A percentile compares a stretch with the other conserved stretches of the same genome.
phyloP scores from a whole-genome alignment of 2,113 vertebrate genomes.

The Atractosteus spatula region DNA sequence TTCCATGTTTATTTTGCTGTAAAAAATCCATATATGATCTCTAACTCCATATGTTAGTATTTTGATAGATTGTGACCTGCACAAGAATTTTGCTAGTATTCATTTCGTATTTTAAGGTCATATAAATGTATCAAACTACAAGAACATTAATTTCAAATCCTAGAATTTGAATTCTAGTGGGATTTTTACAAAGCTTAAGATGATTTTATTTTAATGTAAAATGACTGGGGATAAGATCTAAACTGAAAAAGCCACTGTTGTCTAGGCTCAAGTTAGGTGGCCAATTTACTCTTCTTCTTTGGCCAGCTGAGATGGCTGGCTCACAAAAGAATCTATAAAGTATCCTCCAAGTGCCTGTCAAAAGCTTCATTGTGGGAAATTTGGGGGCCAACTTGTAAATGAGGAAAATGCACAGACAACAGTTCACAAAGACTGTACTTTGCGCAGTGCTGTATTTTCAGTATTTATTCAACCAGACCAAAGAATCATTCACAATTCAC shows the following conservation, averaged over 20 bases:
- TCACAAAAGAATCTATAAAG: conserved; percentile 4
- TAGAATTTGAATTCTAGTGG: too few species aligned
- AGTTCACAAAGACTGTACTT: not conserved
- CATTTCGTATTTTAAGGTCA: not conserved
- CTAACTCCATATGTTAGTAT: conserved; percentile 56
- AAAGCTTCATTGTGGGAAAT: conserved; percentile 24
- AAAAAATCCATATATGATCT: conserved; percentile 41
- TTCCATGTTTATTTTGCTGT: conserved; percentile 48
- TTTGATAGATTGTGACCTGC: not conserved
- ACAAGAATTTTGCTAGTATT: not conserved
- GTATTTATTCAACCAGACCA: conserved; percentile 19
- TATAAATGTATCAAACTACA: not conserved
- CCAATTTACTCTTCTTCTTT: conserved; percentile 1
- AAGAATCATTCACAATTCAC: conserved; percentile 8
- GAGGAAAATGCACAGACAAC: conserved; percentile 8
- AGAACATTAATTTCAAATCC: too few species aligned
- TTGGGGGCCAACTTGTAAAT: conserved; percentile 3
- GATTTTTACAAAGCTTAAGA: not conserved
- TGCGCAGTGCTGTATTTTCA: not conserved
- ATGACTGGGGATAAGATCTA: not conserved
- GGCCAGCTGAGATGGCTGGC: not conserved
- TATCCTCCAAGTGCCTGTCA: conserved; percentile 5
- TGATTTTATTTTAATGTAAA: not conserved
- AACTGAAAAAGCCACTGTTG: not conserved
- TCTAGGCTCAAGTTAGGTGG: not conserved